Base-by-base conservation (phyloP, 30 jellyfish, hydroid and myxozoan species). In the Aurelia sp. region DNA sequence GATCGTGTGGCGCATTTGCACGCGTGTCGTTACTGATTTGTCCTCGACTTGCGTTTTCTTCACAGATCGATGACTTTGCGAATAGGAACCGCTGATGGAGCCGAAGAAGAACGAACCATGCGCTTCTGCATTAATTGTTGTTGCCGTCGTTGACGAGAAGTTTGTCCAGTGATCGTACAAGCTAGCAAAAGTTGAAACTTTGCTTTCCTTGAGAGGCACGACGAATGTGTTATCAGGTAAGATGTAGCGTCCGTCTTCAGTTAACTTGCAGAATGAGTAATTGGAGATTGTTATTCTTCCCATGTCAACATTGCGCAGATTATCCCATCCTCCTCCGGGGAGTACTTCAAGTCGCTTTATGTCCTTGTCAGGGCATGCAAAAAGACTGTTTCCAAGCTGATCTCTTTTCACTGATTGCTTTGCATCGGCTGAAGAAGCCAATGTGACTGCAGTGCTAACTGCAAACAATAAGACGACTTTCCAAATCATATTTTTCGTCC, bases 311-410 rank as follows among this genome's bases (percentile, higher is more conserved):
- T 89, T 89, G 20, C 93, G 87, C 10, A 89, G 84, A 67, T 89
- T 89, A 69, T 89, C 97, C 97, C 97, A 89, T 13, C 97, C 97
- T 33, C 90, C 90, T 18, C 97, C 97, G 20, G 97, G 97, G 17
- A 89, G 90, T 53, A 80, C 97, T 81, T 81, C 97, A 4, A 89
- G 73, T 88, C 91, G 72, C 86, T 76, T 75, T 38, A 76, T 41
- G 67, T 70, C 8, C 58, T 75, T 75, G 51, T 44, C 71, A 18
- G 82, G 31, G 71, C 92, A 82, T 5, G 84, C 33, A 35, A 76
- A 76, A 5, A 60, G 44, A 33, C 41, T 33, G 66, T 19, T 22
- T 12, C 18, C 19, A 21, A 44, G 33, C 16, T 64, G 16, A 5
- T 17, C 75, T 64, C 4, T n/a, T 3, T 64, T 16, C 41, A 44